phyloP scores from a whole-genome alignment of 2,888 invertebrate genomes.

The Diadromus collaris region DNA sequence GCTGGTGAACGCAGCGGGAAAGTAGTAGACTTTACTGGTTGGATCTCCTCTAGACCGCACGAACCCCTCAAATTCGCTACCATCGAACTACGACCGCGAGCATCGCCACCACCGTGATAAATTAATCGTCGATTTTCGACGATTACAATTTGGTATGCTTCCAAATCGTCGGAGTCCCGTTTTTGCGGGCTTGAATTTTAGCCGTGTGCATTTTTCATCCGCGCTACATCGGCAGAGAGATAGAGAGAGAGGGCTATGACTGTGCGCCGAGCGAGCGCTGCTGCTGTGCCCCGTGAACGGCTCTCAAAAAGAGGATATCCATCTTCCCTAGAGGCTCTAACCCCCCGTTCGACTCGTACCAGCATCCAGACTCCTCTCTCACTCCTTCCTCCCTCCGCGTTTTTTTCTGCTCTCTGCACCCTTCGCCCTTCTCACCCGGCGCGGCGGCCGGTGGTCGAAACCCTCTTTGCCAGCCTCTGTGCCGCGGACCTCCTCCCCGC shows the following conservation, averaged over 20 bases:
- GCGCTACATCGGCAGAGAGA: slow-evolving; percentile 63
- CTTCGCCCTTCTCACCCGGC: slow-evolving; percentile 45
- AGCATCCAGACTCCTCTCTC: slow-evolving; percentile 59
- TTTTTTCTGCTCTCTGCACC: slow-evolving; percentile 33
- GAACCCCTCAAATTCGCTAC: slow-evolving; percentile 44
- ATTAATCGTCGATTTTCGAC: slow-evolving; percentile 79
- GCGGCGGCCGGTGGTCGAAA: slow-evolving; percentile 53
- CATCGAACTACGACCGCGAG: slow-evolving; percentile 31
- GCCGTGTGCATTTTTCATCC: slow-evolving; percentile 78
- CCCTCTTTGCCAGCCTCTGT: slow-evolving; percentile 60
- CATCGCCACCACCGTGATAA: slow-evolving; percentile 70
- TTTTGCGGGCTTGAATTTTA: slow-evolving; percentile 78
- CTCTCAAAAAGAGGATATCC: slow-evolving; percentile 79
- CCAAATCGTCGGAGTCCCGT: slow-evolving; percentile 76
- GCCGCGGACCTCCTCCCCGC: slow-evolving; percentile 55
- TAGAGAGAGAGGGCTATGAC: background rate
- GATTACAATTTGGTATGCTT: slow-evolving; percentile 79
- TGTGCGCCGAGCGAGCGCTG: slow-evolving; percentile 54
- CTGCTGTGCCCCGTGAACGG: slow-evolving; percentile 56
- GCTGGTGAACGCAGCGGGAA: background rate
- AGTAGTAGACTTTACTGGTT: slow-evolving; percentile 43
- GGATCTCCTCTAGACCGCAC: slow-evolving; percentile 60
- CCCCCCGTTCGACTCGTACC: slow-evolving; percentile 60
- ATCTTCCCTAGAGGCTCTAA: slow-evolving; percentile 76
- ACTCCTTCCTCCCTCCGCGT: slow-evolving; percentile 43